A percentile compares a stretch with the other conserved stretches of the same genome.
These are phyloP conservation scores for Dallia pectoralis DNA, from an alignment of 2,797 vertebrate species.

Conservation along the genomic window DNA sequence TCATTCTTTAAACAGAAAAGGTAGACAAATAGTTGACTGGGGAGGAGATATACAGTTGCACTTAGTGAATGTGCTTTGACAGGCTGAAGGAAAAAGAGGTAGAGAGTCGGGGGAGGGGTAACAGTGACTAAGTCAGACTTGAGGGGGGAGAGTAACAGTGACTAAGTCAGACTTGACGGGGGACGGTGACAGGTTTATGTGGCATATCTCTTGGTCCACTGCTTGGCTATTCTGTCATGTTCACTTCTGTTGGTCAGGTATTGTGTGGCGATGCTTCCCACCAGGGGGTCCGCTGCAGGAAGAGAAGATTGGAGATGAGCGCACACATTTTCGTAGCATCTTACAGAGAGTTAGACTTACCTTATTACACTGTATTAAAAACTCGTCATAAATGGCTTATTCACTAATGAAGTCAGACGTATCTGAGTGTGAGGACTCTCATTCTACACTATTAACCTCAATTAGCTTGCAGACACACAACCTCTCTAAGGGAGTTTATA, in stretches of 20 bases:
- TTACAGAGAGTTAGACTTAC: neutral
- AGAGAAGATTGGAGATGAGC: neutral
- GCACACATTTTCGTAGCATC: neutral
- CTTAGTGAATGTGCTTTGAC: slow-evolving; percentile 98
- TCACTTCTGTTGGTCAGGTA: slow-evolving; percentile 96
- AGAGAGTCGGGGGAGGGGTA: slow-evolving; percentile 52
- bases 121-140: slow-evolving; percentile 25
- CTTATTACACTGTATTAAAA: slow-evolving; percentile 8
- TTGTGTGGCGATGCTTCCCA: slow-evolving; percentile 96
- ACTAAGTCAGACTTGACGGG: neutral
- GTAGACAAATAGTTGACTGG: slow-evolving; percentile 78
- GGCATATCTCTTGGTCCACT: slow-evolving; percentile 95
- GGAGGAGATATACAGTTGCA: slow-evolving; percentile 82
- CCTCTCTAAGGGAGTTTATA: no score
- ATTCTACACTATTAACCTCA: no score
- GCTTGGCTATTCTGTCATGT: slow-evolving; percentile 95
- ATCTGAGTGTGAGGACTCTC: no score
- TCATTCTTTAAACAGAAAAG: slow-evolving; percentile 86
- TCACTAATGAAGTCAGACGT: no score
- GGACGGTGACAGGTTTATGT: slow-evolving; percentile 70
- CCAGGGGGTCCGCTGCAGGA: slow-evolving; percentile 87
- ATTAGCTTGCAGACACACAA: no score
- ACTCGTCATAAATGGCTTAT: no score
- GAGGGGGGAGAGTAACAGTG: slow-evolving; percentile 44
- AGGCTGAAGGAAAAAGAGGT: slow-evolving; percentile 79